Evolutionary conservation across 2,888 invertebrate species (phyloP).

Genomic region (Tigriopus californicus): DNA sequence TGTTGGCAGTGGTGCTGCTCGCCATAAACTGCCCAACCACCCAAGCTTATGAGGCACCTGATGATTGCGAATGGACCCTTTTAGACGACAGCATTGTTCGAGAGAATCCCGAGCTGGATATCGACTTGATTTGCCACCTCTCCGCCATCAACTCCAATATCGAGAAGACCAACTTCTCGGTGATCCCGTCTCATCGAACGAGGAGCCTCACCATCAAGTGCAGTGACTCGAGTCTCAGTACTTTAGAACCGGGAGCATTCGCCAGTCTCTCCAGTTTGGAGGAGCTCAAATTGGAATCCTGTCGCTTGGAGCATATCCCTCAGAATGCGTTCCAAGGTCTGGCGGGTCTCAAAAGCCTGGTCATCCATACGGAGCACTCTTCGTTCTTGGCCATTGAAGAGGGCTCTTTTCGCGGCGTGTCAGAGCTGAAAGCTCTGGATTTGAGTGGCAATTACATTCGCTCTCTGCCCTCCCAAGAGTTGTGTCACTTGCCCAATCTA

Average conservation of each 20-base stretch:
- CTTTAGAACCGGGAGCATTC: slow-evolving; percentile 62
- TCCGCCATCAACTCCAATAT: slow-evolving; percentile 69
- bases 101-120: neutral
- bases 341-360: slow-evolving; percentile 47
- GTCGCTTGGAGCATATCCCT: slow-evolving; percentile 53
- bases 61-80: neutral
- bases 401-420: slow-evolving; percentile 57
- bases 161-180: slow-evolving; percentile 69
- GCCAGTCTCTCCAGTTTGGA: slow-evolving; percentile 66
- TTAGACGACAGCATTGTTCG: neutral
- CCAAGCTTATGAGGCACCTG: neutral
- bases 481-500: slow-evolving; percentile 6
- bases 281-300: slow-evolving; percentile 39
- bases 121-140: slow-evolving; percentile 49
- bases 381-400: slow-evolving; percentile 25
- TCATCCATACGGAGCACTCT: neutral
- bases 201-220: slow-evolving; percentile 56
- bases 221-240: slow-evolving; percentile 57
- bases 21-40: too few species aligned
- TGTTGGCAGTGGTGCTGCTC: too few species aligned
- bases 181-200: slow-evolving; percentile 58
- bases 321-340: slow-evolving; percentile 50
- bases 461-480: neutral
- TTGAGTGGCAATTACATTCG: neutral
- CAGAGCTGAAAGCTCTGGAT: slow-evolving; percentile 49